Percentiles rank a stretch among this genome's conserved stretches.
Evolutionary conservation across 2,113 vertebrate species (phyloP).

Genomic region (Ginglymostoma cirratum): DNA sequence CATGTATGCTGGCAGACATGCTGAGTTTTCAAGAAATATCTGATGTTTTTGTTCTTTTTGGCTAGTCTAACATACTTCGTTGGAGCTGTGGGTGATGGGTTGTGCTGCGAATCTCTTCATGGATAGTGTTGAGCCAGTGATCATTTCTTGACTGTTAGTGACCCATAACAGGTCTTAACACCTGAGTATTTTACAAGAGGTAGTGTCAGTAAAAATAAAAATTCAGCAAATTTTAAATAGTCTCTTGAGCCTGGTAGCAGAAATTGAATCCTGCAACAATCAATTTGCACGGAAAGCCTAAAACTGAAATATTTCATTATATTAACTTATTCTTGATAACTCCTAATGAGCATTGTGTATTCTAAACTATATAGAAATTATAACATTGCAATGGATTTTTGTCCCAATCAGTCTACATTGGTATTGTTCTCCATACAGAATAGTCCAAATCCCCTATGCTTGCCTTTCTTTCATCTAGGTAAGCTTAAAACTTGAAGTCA

Average conservation of each 20-base stretch:
- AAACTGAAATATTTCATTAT: not conserved
- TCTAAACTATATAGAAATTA: not conserved
- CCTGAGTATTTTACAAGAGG: not conserved
- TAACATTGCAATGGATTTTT: not conserved
- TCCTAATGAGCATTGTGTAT: not conserved
- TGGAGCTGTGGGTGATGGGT: not conserved
- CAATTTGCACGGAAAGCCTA: not conserved
- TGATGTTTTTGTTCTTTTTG: not conserved
- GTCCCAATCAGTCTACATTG: not conserved
- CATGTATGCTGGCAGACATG: no score
- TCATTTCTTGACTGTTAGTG: not conserved
- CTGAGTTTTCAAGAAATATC: no score
- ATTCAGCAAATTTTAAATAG: not conserved
- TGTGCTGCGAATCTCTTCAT: not conserved
- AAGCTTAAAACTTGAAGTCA: not conserved
- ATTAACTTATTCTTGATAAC: not conserved
- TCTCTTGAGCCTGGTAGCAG: not conserved
- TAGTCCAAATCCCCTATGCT: not conserved
- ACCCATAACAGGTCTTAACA: not conserved
- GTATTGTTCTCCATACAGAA: not conserved
- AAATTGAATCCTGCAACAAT: not conserved
- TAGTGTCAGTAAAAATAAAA: not conserved
- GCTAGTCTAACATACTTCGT: not conserved
- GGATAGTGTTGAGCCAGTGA: not conserved
- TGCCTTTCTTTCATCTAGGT: not conserved